Evolutionary conservation across 1,140 invertebrate genomes (phyloP).

Genomic region (Brachionus paranguensis): DNA sequence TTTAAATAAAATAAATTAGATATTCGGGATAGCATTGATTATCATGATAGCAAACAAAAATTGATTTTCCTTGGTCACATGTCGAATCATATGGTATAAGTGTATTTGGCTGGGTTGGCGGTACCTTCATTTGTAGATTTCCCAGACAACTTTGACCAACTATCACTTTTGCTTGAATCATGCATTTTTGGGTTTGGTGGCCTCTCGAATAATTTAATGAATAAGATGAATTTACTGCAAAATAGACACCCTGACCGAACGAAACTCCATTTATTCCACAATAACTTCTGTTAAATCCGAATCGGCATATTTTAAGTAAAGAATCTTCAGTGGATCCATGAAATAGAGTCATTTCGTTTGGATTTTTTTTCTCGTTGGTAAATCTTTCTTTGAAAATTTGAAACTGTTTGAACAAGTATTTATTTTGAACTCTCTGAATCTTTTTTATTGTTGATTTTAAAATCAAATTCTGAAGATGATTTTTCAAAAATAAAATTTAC

Average conservation of each 20-base stretch:
- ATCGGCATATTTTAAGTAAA: not conserved
- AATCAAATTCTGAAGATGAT: no score
- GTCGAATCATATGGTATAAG: not conserved
- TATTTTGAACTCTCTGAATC: slow-evolving; percentile 5
- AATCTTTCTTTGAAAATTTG: not conserved
- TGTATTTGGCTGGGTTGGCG: not conserved
- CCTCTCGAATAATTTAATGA: not conserved
- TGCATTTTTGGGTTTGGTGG: not conserved
- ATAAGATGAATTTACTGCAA: slow-evolving; percentile 3
- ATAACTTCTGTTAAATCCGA: slow-evolving; percentile 23
- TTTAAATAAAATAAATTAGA: not conserved
- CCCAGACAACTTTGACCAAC: not conserved
- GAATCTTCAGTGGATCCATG: not conserved
- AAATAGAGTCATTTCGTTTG: not conserved
- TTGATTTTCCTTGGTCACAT: not conserved
- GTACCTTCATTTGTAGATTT: not conserved
- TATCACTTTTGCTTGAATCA: not conserved
- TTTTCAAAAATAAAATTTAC: not conserved
- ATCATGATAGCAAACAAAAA: slow-evolving; percentile 29
- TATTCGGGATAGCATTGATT: slow-evolving; percentile 15
- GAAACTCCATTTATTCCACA: slow-evolving; percentile 19
- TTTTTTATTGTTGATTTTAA: not conserved
- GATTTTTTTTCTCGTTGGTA: not conserved
- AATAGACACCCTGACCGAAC: slow-evolving; percentile 16
- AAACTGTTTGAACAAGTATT: not conserved